These are phyloP conservation scores for Gryllus longicercus DNA, from an alignment of 2,888 invertebrate genomes.

Conservation along the genomic window DNA sequence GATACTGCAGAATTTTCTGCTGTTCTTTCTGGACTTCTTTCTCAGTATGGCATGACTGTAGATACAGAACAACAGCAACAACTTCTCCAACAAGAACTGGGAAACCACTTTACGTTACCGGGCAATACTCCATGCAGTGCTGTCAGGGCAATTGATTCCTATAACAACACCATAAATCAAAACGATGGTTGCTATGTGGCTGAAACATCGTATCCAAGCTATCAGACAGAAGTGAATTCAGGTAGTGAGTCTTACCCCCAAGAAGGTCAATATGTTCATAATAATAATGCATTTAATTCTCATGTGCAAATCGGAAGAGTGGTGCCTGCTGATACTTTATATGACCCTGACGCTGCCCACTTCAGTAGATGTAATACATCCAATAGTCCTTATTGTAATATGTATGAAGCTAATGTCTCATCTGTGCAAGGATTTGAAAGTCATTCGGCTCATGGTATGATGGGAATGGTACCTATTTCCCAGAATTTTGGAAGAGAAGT, in stretches of 20 bases:
- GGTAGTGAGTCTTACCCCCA: neutral
- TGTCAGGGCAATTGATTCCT: neutral
- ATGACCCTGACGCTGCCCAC: slow-evolving; percentile 23
- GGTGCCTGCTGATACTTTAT: slow-evolving; percentile 19
- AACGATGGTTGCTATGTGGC: slow-evolving; percentile 3
- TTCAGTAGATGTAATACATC: neutral
- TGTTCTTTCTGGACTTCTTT: slow-evolving; percentile 41
- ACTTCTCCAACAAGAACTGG: neutral
- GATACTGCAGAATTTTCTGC: slow-evolving; percentile 42
- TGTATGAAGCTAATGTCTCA: slow-evolving; percentile 22
- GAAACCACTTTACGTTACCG: neutral
- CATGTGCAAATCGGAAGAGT: slow-evolving; percentile 18
- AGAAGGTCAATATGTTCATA: neutral
- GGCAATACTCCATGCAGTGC: neutral
- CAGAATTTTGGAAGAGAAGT: slow-evolving; percentile 5
- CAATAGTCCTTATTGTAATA: slow-evolving; percentile 26
- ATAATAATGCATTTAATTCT: neutral
- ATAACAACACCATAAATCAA: neutral
- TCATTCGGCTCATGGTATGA: slow-evolving; percentile 18
- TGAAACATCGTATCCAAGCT: neutral
- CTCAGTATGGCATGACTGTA: slow-evolving; percentile 41
- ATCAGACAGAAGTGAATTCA: slow-evolving; percentile 23
- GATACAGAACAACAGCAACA: slow-evolving; percentile 20
- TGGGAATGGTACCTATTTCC: slow-evolving; percentile 2
- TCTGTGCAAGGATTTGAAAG: slow-evolving; percentile 23